These are phyloP conservation scores for Dolichoris vasculosae DNA, from an alignment of 1,140 invertebrate genomes.

Conservation along the genomic window DNA sequence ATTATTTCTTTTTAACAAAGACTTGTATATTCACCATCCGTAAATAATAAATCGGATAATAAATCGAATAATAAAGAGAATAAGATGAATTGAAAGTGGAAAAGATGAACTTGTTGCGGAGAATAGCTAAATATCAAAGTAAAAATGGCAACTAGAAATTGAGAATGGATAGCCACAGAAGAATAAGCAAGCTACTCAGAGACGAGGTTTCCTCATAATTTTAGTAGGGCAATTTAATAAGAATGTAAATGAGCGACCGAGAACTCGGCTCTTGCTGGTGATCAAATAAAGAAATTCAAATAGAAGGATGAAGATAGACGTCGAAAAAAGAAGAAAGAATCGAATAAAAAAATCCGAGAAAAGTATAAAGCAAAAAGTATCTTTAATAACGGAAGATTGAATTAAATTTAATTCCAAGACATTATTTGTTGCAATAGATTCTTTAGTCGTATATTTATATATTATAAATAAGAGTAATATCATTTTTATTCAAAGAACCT, in stretches of 20 bases:
- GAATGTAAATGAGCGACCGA: conserved; percentile 47
- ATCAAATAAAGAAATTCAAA: conserved; percentile 35
- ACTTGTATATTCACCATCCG: no score
- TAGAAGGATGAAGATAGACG: neutral
- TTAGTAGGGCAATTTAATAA: conserved; percentile 48
- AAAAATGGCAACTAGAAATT: neutral
- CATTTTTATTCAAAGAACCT: no score
- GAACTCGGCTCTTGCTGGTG: conserved; percentile 1
- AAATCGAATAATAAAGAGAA: no score
- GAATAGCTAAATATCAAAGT: neutral
- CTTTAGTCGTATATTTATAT: neutral
- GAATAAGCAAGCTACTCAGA: neutral
- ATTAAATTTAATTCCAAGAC: neutral
- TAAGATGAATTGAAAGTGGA: no score
- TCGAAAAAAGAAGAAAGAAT: neutral
- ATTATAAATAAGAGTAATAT: no score
- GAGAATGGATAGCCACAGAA: neutral
- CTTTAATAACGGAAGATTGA: neutral
- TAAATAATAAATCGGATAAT: no score
- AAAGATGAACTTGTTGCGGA: no score
- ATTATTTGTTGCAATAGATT: neutral
- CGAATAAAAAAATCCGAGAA: conserved; percentile 12
- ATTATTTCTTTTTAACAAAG: no score
- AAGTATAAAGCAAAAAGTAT: neutral
- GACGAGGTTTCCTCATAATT: conserved; percentile 43